Base-by-base conservation (phyloP, 2,888 invertebrate species). In the Brachyptera risi region DNA sequence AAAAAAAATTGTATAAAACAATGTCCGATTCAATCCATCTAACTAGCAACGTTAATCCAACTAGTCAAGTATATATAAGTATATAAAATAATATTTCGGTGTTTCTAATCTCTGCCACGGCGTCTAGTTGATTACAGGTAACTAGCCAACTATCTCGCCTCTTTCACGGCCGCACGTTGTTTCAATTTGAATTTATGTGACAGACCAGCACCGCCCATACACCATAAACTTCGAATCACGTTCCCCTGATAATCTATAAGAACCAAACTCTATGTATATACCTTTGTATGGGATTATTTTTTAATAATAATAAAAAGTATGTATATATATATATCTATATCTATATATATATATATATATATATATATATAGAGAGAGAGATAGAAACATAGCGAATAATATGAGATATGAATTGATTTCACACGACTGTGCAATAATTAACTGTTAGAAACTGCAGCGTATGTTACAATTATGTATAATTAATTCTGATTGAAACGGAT, bases 151-250 rank as follows among this genome's bases (percentile, higher is more conserved):
- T n/a, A n/a, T n/a, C n/a, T n/a, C n/a, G n/a, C 31, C 11, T 31
- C 31, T 31, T 31, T 31, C 31, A 31, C 11, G 11, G 31, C 31
- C 31, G 5, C 49, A 47, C 58, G 49, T 49, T 58, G 58, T 58
- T 58, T 58, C 58, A 49, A 27, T 58, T 58, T 26, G 60, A 54
- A 61, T 57, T 58, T 61, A 61, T 58, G 61, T 38, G 61, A 61
- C 61, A 57, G 54, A 2, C 3, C 15, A 23, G 7, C 58, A 9
- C 61, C 61, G 61, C 61, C 61, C 60, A n/a, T 17, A n/a, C 49
- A 51, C 54, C 19, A 44, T 44, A 44, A 44, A 44, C 44, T 44
- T 44, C 15, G 2, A n/a, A 54, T 37, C 54, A 54, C 54, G 54
- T 54, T 35, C 54, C 9, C 17, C 35, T 54, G 54, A 54, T 54